Evolutionary conservation across 2,113 vertebrate genomes (phyloP).

Genomic region (Gopherus flavomarginatus): DNA sequence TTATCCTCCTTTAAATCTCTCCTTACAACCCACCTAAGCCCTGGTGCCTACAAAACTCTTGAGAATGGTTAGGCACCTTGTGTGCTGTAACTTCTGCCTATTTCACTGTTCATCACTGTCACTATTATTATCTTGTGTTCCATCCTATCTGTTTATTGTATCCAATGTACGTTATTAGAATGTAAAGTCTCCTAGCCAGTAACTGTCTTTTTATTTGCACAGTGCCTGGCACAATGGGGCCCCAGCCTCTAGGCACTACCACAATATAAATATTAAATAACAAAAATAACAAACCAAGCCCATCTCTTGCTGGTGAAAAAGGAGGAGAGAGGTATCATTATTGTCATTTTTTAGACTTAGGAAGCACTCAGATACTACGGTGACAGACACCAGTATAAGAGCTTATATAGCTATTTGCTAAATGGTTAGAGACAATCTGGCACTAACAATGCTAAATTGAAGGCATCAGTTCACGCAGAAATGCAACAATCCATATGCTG

Average conservation of each 20-base stretch:
- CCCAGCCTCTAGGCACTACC: background rate
- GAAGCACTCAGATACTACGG: background rate
- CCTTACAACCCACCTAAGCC: conserved; percentile 48
- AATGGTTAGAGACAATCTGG: background rate
- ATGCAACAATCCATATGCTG: background rate
- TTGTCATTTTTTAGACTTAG: background rate
- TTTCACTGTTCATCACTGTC: conserved; percentile 35
- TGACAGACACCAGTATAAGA: background rate
- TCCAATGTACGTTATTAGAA: conserved; percentile 11
- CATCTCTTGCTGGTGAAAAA: background rate
- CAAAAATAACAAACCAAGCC: background rate
- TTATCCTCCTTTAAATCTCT: conserved; percentile 47
- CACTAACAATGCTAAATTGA: background rate
- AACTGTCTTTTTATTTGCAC: rapidly evolving
- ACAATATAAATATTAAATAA: rapidly evolving
- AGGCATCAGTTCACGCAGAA: background rate
- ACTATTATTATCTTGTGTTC: conserved; percentile 52
- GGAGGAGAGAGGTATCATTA: background rate
- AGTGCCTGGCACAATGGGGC: rapidly evolving
- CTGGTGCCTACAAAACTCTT: conserved; percentile 56
- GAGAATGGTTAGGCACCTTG: conserved; percentile 65
- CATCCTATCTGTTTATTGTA: conserved; percentile 11
- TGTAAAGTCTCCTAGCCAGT: background rate
- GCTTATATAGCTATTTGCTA: background rate
- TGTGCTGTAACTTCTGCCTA: conserved; percentile 51